These are phyloP conservation scores for Proisotoma minuta DNA, from an alignment of 2,888 invertebrate species.

Conservation along the genomic window DNA sequence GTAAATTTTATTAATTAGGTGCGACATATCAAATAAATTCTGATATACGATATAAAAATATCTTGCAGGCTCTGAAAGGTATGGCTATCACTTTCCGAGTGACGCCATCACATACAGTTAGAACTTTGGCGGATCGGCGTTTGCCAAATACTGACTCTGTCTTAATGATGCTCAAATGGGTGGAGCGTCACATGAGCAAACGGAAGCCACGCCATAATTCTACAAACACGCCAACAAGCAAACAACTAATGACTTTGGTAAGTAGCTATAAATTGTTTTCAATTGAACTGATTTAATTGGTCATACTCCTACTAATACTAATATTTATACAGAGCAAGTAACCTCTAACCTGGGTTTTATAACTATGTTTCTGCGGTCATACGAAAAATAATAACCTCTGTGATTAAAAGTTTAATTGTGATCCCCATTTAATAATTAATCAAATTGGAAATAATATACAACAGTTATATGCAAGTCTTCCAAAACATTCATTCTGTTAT, in stretches of 20 bases:
- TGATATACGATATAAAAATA: not conserved
- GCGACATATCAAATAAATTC: too few relatives aligned
- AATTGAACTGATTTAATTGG: not conserved
- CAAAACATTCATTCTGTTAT: not conserved
- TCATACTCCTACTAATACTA: not conserved
- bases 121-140: slow-evolving; percentile 59
- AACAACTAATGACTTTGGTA: slow-evolving; percentile 42
- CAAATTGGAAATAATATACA: too few relatives aligned
- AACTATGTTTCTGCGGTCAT: not conserved
- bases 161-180: slow-evolving; percentile 83
- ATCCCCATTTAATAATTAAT: too few relatives aligned
- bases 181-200: slow-evolving; percentile 74
- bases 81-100: slow-evolving; percentile 91
- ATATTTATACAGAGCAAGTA: too few relatives aligned
- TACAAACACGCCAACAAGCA: slow-evolving; percentile 25
- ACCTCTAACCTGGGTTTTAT: not conserved
- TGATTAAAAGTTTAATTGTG: too few relatives aligned
- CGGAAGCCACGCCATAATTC: slow-evolving; percentile 61
- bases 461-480: not conserved
- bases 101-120: slow-evolving; percentile 74
- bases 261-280: not conserved
- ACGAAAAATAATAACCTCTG: not conserved
- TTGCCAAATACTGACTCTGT: slow-evolving; percentile 85
- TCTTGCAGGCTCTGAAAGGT: slow-evolving; percentile 72
- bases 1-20: too few relatives aligned